phyloP scores from a whole-genome alignment of 2,888 invertebrate species.

The Antheraea yamamai region DNA sequence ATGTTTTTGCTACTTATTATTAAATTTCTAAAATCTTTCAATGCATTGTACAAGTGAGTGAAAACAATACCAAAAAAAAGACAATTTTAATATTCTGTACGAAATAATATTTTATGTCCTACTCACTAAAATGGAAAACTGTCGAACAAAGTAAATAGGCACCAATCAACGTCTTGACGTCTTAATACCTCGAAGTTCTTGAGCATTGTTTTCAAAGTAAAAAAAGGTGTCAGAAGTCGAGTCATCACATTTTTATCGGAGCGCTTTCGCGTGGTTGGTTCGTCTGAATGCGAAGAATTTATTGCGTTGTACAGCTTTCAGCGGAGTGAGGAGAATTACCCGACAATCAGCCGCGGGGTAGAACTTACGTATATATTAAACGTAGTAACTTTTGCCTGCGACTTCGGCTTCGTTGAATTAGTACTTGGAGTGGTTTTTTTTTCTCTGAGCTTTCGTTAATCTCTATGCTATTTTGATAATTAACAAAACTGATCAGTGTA shows the following conservation, averaged over 20 bases:
- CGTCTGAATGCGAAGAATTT: constrained; percentile 75
- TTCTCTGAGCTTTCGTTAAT: no score
- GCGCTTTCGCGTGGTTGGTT: constrained; percentile 69
- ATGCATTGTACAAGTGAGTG: not conserved
- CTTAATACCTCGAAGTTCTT: constrained; percentile 39
- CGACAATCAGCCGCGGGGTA: constrained; percentile 55
- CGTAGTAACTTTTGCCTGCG: not conserved
- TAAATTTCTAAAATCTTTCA: not conserved
- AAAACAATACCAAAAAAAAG: not conserved
- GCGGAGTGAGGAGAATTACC: constrained; percentile 71
- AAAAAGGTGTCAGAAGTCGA: constrained; percentile 66
- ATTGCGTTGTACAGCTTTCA: constrained; percentile 76
- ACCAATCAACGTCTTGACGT: constrained; percentile 38
- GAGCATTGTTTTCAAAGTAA: constrained; percentile 65
- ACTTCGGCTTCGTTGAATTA: not conserved
- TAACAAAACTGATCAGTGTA: no score
- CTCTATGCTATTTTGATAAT: no score
- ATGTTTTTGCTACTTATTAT: no score
- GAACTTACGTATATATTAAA: constrained; percentile 2
- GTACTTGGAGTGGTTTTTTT: no score
- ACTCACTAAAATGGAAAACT: not conserved
- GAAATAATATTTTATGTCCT: not conserved
- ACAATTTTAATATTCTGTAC: not conserved
- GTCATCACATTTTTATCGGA: constrained; percentile 77
- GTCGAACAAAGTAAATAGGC: constrained; percentile 22